Base-by-base conservation (phyloP, 2,888 invertebrate species). In the Allygus modestus region DNA sequence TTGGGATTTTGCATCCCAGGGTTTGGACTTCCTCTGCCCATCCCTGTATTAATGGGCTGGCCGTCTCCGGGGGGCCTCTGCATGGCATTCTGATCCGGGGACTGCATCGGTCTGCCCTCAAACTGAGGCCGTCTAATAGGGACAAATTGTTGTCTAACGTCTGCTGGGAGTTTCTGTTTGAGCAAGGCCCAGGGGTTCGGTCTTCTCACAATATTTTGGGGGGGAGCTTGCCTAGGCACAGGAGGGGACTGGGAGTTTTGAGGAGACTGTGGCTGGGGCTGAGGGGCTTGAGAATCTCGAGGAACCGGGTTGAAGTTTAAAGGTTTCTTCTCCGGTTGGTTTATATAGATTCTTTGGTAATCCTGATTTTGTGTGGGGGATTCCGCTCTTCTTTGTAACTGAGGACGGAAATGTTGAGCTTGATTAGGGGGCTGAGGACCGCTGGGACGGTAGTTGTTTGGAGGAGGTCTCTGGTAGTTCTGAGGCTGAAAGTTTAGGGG, bases 201-300 rank as follows among this genome's bases (percentile, higher is more conserved):
- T 12, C 87, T 82, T 79, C 87, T 82, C 2, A 86, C 58, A 26
- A 73, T 84, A 58, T 84, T 84, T 61, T 84, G 86, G 11, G 69
- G 71, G 26, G 83, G 81, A 46, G 83, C 28, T 65, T 65, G 84
- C 46, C 83, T 69, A 37, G 82, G 84, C 46, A 81, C 75, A 15
- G 86, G 75, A 83, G 85, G 69, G 65, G 84, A 83, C 43, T 87
- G 73, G 15, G 54, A n/a, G 12, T 41, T 61, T 31, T 46, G 75
- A 23, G 91, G 91, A 23, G 89, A 89, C 54, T 89, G 89, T 85
- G 90, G 91, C 65, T 86, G 85, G 7, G 23, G 88, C 26, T 28
- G 58, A 31, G 20, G 33, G 15, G 37, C 51, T 73, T 79, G 79
- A 20, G 79, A 37, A 58, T 54, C 77, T 77, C 51, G 7, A 87